phyloP scores from a whole-genome alignment of 1,140 invertebrate species.

The Trichoplusia ni region DNA sequence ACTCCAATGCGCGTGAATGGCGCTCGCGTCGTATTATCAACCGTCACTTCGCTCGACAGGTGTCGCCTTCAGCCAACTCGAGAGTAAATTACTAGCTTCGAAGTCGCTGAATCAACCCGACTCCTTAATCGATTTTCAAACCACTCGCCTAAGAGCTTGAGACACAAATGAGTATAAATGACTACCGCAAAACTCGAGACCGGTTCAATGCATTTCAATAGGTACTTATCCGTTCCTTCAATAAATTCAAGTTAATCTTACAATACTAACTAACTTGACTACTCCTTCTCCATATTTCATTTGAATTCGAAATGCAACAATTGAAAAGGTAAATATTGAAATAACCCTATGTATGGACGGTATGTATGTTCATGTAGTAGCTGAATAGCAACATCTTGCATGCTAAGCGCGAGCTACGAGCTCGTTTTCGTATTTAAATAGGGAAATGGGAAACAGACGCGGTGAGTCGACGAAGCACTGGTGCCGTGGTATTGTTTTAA shows the following conservation, averaged over 20 bases:
- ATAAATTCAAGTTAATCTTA: too few relatives aligned
- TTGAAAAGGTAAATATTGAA: conserved; percentile 10
- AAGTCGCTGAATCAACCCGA: conserved; percentile 78
- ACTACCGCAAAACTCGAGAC: conserved; percentile 35
- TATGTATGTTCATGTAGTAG: conserved; percentile 49
- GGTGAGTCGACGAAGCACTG: conserved; percentile 77
- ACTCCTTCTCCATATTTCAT: too few relatives aligned
- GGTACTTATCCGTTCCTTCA: too few relatives aligned
- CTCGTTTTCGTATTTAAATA: conserved; percentile 81
- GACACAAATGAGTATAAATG: conserved; percentile 58
- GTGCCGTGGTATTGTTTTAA: conserved; percentile 79
- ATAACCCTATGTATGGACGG: conserved; percentile 3
- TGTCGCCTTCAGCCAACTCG: conserved; percentile 80
- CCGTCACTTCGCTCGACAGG: conserved; percentile 78
- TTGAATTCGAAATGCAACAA: too few relatives aligned
- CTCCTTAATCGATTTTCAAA: conserved; percentile 77
- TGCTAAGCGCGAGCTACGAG: conserved; percentile 69
- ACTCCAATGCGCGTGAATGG: conserved; percentile 72
- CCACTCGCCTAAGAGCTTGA: conserved; percentile 61
- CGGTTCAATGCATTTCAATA: conserved; percentile 13
- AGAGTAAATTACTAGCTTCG: conserved; percentile 80
- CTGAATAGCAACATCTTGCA: conserved; percentile 73
- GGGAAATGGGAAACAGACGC: conserved; percentile 80
- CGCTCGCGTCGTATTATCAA: conserved; percentile 78
- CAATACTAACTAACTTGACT: too few relatives aligned